Conservation (phyloP, 2,113 vertebrate genomes). For the Pithys albifrons region DNA sequence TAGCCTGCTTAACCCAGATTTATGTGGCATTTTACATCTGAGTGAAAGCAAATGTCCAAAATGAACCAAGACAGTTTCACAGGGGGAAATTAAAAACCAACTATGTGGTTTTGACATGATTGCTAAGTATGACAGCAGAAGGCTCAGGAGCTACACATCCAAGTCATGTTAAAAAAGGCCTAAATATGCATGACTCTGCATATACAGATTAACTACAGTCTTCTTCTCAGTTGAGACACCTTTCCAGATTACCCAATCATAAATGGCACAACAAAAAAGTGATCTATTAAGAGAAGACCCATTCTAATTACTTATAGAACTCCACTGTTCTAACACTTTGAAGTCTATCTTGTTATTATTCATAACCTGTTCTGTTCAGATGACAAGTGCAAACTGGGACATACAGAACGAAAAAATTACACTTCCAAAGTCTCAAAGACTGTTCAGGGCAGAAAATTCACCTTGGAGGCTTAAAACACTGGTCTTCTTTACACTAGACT, state of each 20-base stretch:
- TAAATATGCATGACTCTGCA: background rate
- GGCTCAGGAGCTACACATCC: background rate
- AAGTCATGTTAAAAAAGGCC: background rate
- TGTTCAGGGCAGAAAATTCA: background rate
- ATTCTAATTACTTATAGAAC: background rate
- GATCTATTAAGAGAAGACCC: background rate
- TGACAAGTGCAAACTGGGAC: background rate
- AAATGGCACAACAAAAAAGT: background rate
- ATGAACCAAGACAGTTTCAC: background rate
- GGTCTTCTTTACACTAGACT: background rate
- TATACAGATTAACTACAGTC: background rate
- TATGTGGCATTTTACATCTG: background rate
- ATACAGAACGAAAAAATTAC: background rate
- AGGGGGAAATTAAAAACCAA: fast-evolving
- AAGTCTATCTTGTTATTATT: background rate
- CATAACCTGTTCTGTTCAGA: background rate
- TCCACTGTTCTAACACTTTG: background rate
- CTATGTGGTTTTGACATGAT: background rate
- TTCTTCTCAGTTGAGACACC: background rate
- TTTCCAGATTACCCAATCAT: background rate
- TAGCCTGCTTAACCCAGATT: background rate
- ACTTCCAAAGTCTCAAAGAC: background rate
- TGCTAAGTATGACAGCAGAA: background rate
- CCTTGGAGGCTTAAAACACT: background rate
- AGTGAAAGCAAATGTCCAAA: background rate